Percentiles rank a stretch among this genome's conserved stretches.
These are phyloP conservation scores for Adelges cooleyi DNA, from an alignment of 1,140 invertebrate species.

Conservation along the genomic window DNA sequence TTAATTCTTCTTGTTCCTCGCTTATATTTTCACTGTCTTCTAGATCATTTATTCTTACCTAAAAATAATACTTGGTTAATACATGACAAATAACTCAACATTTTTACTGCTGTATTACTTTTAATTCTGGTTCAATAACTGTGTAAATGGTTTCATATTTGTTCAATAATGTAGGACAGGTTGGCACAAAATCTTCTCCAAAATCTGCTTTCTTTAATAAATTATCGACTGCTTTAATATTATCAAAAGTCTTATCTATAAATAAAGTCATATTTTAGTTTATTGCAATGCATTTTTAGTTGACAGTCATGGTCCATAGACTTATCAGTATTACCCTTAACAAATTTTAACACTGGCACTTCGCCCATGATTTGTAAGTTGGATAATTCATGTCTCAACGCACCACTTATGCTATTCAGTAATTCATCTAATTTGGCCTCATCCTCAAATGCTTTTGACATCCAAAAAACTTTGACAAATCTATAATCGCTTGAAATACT, in stretches of 20 bases:
- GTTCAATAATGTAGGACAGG: conserved; percentile 34
- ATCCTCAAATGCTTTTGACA: conserved; percentile 41
- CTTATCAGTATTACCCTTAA: conserved; percentile 43
- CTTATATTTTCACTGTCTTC: conserved; percentile 35
- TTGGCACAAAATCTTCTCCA: conserved; percentile 46
- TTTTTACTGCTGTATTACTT: neutral
- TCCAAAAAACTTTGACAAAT: conserved; percentile 55
- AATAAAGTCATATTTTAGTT: conserved; percentile 30
- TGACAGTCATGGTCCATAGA: conserved; percentile 6
- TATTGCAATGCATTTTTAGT: neutral
- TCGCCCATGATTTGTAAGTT: conserved; percentile 54
- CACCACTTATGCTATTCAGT: conserved; percentile 43
- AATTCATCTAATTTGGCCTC: conserved; percentile 43
- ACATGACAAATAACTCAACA: neutral
- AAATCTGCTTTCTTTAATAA: conserved; percentile 47
- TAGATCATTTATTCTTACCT: conserved; percentile 42
- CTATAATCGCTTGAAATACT: conserved; percentile 51
- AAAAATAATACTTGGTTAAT: conserved; percentile 29
- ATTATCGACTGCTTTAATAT: conserved; percentile 45
- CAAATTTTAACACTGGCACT: conserved; percentile 57
- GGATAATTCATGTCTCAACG: conserved; percentile 54
- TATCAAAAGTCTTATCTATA: conserved; percentile 44
- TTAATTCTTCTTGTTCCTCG: conserved; percentile 29
- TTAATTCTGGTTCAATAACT: conserved; percentile 1
- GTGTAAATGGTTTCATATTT: neutral